Base-by-base conservation (phyloP, 2,888 invertebrate genomes). In the Orthosia gothica region DNA sequence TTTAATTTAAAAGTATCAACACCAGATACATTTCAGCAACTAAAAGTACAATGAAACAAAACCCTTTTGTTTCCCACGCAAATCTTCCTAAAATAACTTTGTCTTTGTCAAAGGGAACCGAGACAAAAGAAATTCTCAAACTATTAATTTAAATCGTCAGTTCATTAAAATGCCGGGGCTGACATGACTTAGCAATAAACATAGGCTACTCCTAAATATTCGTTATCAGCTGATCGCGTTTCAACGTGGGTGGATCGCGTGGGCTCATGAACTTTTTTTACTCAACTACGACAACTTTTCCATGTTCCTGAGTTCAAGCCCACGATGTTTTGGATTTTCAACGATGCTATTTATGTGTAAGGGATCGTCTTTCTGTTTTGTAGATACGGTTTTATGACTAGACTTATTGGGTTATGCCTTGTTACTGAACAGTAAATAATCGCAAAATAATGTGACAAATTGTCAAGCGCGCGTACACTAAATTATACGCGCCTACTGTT, bases 151-250 rank as follows among this genome's bases (percentile, higher is more conserved):
- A 57, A n/a, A 68, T 57, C 20, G 49, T 62, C 32, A 63, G 57
- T 74, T 82, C 65, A 85, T 82, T 82, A 73, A 82, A 70, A 79
- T 84, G 76, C 79, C 72, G 16, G n/a, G 13, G 20, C 73, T 40
- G 55, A 49, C 85, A 68, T 82, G 73, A 58, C 85, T 74, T 55
- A 47, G 23, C 58, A 59, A 58, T 74, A 84, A 75, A 67, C 26
- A 55, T 55, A 63, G 59, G 66, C 70, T 49, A n/a, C 64, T 52
- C 47, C n/a, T 59, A 57, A 81, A 81, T 71, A 70, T 81, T 82
- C 62, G 32, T 40, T 58, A 70, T 61, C 69, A 50, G 40, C 57
- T 78, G 78, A 58, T 74, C 71, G 64, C 55, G 40, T 58, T 65
- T 57, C 32, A 13, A 50, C 13, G 75, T 69, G 61, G 69, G 69